These are phyloP conservation scores for Bellardia pandia DNA, from an alignment of 2,888 invertebrate species.

Conservation along the genomic window DNA sequence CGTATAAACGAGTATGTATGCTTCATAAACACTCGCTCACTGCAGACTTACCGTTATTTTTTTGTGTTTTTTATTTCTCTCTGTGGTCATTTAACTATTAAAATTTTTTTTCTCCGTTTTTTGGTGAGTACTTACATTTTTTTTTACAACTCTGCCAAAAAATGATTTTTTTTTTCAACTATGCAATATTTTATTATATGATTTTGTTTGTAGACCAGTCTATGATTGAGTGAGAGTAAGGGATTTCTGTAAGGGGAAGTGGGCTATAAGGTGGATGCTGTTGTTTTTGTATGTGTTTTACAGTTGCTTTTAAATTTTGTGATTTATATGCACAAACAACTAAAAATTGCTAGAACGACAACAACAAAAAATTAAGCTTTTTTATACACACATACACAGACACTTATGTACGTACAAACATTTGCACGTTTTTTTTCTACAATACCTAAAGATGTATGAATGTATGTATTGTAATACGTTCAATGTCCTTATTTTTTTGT, in stretches of 20 bases:
- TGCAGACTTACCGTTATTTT: background rate
- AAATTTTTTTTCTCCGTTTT: background rate
- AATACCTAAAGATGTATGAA: background rate
- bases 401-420: background rate
- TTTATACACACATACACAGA: background rate
- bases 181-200: background rate
- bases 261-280: background rate
- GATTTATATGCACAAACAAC: conserved; percentile 69
- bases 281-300: background rate
- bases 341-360: conserved; percentile 6
- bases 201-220: background rate
- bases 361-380: conserved; percentile 8
- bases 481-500: conserved; percentile 34
- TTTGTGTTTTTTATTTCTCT: conserved; percentile 26
- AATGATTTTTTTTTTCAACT: conserved; percentile 50
- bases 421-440: background rate
- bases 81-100: conserved; percentile 62
- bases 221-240: background rate
- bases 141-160: conserved; percentile 26
- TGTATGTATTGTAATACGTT: conserved; percentile 30
- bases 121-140: background rate
- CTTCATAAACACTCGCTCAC: conserved; percentile 16
- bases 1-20: background rate
- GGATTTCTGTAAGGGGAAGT: background rate
- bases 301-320: conserved; percentile 60